Evolutionary conservation across 2,113 vertebrate species (phyloP), one percentile per base, ranked within the genome.

Genomic region (Crotalus tigris): DNA sequence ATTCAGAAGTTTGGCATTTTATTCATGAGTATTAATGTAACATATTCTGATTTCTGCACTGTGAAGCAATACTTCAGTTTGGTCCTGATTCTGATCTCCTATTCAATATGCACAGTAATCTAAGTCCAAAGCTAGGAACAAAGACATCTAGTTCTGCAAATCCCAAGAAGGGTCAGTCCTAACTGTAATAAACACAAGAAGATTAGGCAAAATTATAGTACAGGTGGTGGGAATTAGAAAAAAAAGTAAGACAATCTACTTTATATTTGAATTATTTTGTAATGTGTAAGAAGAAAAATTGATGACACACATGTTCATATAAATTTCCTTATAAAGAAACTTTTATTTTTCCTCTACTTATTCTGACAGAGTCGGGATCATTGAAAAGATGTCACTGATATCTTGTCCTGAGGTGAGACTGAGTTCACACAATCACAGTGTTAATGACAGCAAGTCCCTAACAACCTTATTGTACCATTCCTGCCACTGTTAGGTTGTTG

Each of bases 41-140:
- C 8, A 1, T 9, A 55, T 88, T 94, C 93, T 95, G 92, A 95
- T 85, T 94, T 17, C 3, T 39, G 86, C 92, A 89, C 69, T 89
- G 49, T 51, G 86, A 94, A 97, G 96, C 95, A 4, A 92, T 96
- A 94, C 94, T 95, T 97, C 96, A 96, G 92, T 54, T 85, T 75
- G 92, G 94, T 44, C 93, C 94, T 0, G 0, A 94, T 97, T 93
- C 94, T 93, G 64, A 87, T 93, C 92, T 58, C 44, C 1, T 51
- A 89, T 21, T 51, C 91, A 61, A 44, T 90, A 92, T 92, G 94
- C 91, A 81, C 88, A 88, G 2, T 75, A 93, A 90, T 61, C 94
- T 89, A 93, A 17, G 88, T 90, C 94, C 95, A 92, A 90, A 90
- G 96, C 92, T 94, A 89, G 94, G 88, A 94, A 87, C 95, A 89